Evolutionary conservation across 1,140 invertebrate genomes (phyloP).

Genomic region (Meloidogyne floridensis): DNA sequence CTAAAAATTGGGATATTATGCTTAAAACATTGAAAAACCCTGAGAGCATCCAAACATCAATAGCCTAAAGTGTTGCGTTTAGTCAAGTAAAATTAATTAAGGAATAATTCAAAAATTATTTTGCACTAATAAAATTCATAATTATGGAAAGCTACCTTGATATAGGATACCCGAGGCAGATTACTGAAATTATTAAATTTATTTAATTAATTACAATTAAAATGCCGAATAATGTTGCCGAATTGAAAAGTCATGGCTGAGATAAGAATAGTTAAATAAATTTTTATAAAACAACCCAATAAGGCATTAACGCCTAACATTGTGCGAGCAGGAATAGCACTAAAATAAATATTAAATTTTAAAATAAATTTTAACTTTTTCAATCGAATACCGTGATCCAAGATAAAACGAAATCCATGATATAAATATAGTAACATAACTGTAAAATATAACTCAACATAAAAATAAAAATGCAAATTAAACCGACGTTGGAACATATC

Average conservation of each 20-base stretch:
- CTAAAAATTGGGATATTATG: neutral
- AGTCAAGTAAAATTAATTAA: conserved; percentile 9
- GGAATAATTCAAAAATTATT: no score
- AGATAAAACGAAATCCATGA: conserved; percentile 65
- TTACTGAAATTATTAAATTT: conserved; percentile 37
- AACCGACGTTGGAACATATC: conserved; percentile 34
- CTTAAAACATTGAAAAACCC: conserved; percentile 16
- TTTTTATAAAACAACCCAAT: conserved; percentile 40
- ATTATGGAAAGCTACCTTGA: conserved; percentile 45
- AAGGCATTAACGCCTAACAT: conserved; percentile 64
- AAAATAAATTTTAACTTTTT: no score
- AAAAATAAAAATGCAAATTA: neutral
- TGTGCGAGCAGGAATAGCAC: conserved; percentile 63
- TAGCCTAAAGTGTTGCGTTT: conserved; percentile 28
- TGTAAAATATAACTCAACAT: conserved; percentile 35
- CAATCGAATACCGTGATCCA: conserved; percentile 46
- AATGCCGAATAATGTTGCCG: conserved; percentile 59
- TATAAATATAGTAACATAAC: conserved; percentile 65
- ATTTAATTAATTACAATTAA: neutral
- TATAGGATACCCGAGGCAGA: conserved; percentile 61
- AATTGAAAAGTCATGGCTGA: conserved; percentile 64
- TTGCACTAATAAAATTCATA: no score
- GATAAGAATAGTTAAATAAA: conserved; percentile 26
- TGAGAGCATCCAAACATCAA: conserved; percentile 54
- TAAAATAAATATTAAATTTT: conserved; percentile 25